Conservation (phyloP, 2,888 invertebrate genomes). For the Anarsia innoxiella region DNA sequence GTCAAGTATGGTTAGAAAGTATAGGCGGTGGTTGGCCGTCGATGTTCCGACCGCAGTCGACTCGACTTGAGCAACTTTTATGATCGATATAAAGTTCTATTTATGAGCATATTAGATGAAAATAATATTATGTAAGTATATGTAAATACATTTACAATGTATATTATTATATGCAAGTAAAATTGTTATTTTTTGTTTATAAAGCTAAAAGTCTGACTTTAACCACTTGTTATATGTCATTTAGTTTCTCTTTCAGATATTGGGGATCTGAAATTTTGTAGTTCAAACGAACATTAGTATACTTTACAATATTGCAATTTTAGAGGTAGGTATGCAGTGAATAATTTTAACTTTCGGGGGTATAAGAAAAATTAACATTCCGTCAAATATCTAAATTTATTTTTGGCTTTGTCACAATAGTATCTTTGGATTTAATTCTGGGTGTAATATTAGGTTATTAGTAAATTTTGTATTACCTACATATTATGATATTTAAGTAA, state of each 20-base stretch:
- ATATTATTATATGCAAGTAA: conserved; percentile 69
- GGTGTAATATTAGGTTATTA: conserved; percentile 23
- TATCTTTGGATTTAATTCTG: conserved; percentile 16
- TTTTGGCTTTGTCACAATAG: conserved; percentile 37
- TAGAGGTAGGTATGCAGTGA: conserved; percentile 48
- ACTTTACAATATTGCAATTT: conserved; percentile 46
- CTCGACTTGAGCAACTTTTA: conserved; percentile 32
- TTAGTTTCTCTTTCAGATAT: conserved; percentile 51
- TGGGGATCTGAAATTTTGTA: conserved; percentile 57
- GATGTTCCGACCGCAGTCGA: conserved; percentile 22
- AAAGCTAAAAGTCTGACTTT: conserved; percentile 73
- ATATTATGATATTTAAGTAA: conserved; percentile 15
- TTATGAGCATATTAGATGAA: conserved; percentile 65
- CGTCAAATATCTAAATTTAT: conserved; percentile 48
- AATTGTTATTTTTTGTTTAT: conserved; percentile 67
- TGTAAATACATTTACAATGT: conserved; percentile 72
- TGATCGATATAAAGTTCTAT: conserved; percentile 63
- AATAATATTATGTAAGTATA: conserved; percentile 70
- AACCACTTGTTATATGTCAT: conserved; percentile 63
- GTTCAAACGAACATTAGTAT: conserved; percentile 51
- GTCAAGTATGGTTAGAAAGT: no score
- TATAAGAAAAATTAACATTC: conserved; percentile 59
- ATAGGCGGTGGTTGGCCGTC: conserved; percentile 15
- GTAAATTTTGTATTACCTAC: conserved; percentile 31
- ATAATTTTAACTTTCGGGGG: conserved; percentile 48